Evolutionary conservation across 35 echinoderm and acorn worm species (phyloP).

Genomic region (Chiridota heheva): DNA sequence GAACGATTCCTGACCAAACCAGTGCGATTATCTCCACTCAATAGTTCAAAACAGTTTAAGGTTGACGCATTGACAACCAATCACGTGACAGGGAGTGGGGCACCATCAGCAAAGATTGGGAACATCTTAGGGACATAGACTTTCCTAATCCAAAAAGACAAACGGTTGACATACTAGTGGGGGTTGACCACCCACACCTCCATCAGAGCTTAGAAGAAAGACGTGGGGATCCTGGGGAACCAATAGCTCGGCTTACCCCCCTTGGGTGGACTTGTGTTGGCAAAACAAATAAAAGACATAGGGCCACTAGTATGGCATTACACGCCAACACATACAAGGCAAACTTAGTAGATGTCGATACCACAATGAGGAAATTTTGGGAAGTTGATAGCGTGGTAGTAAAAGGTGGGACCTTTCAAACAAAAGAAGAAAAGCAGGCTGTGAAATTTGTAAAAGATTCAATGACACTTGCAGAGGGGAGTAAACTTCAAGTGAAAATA

Average conservation of each 20-base stretch:
- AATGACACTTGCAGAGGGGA: neutral
- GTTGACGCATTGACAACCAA: neutral
- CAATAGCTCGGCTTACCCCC: conserved; percentile 41
- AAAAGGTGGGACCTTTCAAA: neutral
- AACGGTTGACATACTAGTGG: conserved; percentile 9
- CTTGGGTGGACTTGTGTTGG: conserved; percentile 41
- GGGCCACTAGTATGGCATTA: neutral
- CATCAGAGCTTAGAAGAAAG: neutral
- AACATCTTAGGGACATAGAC: neutral
- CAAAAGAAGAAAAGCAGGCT: neutral
- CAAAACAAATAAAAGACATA: neutral
- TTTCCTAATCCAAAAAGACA: neutral
- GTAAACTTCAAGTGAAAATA: neutral
- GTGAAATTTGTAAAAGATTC: neutral
- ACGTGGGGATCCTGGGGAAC: conserved; percentile 1
- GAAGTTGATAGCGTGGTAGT: neutral
- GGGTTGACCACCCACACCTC: conserved; percentile 11
- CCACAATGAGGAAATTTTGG: conserved; percentile 14
- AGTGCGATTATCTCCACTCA: neutral
- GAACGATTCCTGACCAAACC: neutral
- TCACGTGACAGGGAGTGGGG: neutral
- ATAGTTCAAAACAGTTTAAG: neutral
- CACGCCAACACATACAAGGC: neutral
- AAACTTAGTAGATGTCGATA: neutral
- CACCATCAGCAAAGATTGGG: conserved; percentile 11